phyloP scores from a whole-genome alignment of 1,140 invertebrate genomes.

The Cydia pomonella region DNA sequence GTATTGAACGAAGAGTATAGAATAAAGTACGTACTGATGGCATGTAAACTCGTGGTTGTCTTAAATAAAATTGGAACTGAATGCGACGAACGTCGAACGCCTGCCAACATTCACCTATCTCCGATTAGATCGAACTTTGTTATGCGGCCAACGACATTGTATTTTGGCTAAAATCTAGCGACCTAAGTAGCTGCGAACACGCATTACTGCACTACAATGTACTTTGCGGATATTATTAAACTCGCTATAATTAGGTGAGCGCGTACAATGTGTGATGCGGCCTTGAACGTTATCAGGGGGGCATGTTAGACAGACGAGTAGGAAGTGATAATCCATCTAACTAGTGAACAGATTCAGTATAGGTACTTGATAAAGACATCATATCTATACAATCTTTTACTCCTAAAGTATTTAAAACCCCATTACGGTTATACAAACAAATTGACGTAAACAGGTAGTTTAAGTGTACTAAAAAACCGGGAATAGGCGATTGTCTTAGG shows the following conservation, averaged over 20 bases:
- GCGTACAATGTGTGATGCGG: background rate
- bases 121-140: conserved; percentile 35
- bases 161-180: background rate
- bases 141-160: conserved; percentile 38
- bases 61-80: conserved; percentile 50
- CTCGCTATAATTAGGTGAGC: background rate
- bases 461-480: too few species aligned
- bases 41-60: conserved; percentile 35
- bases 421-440: too few species aligned
- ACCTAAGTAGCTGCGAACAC: conserved; percentile 12
- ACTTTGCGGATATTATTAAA: conserved; percentile 13
- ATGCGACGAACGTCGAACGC: conserved; percentile 37
- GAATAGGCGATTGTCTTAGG: too few species aligned
- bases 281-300: conserved; percentile 18
- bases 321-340: conserved; percentile 38
- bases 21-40: conserved; percentile 24
- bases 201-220: conserved; percentile 20
- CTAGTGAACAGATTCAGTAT: conserved; percentile 14
- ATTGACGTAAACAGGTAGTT: too few species aligned
- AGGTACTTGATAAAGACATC: too few species aligned
- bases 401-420: too few species aligned
- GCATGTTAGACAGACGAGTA: conserved; percentile 32
- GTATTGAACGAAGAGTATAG: conserved; percentile 21
- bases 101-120: conserved; percentile 42
- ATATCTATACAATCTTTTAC: too few species aligned